phyloP scores from a whole-genome alignment of 2,888 invertebrate genomes.

The Drosophila sordidula region DNA sequence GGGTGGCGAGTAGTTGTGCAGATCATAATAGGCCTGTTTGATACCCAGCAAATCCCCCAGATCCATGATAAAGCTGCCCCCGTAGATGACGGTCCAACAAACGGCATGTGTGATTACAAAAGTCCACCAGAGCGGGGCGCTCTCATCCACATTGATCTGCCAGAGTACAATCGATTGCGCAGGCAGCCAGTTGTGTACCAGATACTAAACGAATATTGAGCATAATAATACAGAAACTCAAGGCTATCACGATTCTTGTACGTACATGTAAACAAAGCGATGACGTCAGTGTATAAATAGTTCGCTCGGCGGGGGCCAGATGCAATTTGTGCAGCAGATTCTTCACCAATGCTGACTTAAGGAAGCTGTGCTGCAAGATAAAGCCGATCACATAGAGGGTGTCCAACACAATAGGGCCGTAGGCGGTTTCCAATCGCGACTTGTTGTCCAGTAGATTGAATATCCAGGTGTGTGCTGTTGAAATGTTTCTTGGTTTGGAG shows the following conservation, averaged over 20 bases:
- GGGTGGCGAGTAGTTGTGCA: constrained; percentile 86
- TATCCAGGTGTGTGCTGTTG: constrained; percentile 81
- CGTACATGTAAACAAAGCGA: constrained; percentile 85
- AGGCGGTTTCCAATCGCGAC: constrained; percentile 82
- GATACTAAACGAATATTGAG: constrained; percentile 80
- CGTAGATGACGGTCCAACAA: constrained; percentile 87
- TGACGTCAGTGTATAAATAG: constrained; percentile 86
- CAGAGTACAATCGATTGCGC: constrained; percentile 86
- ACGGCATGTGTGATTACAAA: constrained; percentile 86
- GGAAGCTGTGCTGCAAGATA: constrained; percentile 87
- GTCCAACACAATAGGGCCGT: constrained; percentile 85
- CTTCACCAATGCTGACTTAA: constrained; percentile 86
- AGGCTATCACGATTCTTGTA: constrained; percentile 20
- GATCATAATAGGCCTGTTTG: constrained; percentile 88
- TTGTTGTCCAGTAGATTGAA: constrained; percentile 83
- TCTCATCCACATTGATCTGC: constrained; percentile 86
- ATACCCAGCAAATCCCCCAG: constrained; percentile 87
- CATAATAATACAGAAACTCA: constrained; percentile 2
- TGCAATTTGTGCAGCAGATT: constrained; percentile 84
- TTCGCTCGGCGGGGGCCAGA: constrained; percentile 85
- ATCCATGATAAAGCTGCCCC: constrained; percentile 88
- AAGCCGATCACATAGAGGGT: constrained; percentile 86
- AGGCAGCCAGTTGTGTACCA: constrained; percentile 86
- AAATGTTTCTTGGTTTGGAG: constrained; percentile 85
- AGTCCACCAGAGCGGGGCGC: constrained; percentile 85